phyloP scores from a whole-genome alignment of 92 coral and sea anemone genomes.

The Desmophyllum pertusum region DNA sequence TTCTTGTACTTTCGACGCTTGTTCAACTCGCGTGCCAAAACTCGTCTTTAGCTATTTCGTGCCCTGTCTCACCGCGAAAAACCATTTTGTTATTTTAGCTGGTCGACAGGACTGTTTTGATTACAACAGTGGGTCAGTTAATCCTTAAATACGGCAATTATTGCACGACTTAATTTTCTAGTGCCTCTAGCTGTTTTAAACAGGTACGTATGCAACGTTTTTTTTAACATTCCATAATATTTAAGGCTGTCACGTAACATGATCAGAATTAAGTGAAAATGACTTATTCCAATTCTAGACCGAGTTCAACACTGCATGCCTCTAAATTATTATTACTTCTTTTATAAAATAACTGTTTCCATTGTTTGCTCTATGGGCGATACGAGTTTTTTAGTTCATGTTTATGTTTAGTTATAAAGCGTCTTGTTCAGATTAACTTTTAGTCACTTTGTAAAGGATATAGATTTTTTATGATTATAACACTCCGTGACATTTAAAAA shows the following conservation, averaged over 20 bases:
- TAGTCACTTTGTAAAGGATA: neutral
- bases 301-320: neutral
- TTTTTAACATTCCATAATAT: neutral
- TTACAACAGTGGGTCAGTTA: neutral
- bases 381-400: neutral
- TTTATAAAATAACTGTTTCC: neutral
- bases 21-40: neutral
- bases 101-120: slow-evolving; percentile 23
- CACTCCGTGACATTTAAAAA: neutral
- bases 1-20: slow-evolving; percentile 16
- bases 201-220: slow-evolving; percentile 28
- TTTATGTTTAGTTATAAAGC: slow-evolving; percentile 2
- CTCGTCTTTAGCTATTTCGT: neutral
- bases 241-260: neutral
- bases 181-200: neutral
- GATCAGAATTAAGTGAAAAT: neutral
- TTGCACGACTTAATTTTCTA: slow-evolving; percentile 3
- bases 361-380: neutral
- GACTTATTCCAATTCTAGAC: neutral
- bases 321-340: neutral
- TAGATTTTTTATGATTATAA: neutral
- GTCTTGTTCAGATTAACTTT: neutral
- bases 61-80: neutral
- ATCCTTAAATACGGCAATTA: slow-evolving; percentile 14
- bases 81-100: neutral